Percentiles rank a stretch among this genome's conserved stretches.
These are phyloP conservation scores for Arothron firmamentum DNA, from an alignment of 2,113 vertebrate genomes.

Conservation along the genomic window DNA sequence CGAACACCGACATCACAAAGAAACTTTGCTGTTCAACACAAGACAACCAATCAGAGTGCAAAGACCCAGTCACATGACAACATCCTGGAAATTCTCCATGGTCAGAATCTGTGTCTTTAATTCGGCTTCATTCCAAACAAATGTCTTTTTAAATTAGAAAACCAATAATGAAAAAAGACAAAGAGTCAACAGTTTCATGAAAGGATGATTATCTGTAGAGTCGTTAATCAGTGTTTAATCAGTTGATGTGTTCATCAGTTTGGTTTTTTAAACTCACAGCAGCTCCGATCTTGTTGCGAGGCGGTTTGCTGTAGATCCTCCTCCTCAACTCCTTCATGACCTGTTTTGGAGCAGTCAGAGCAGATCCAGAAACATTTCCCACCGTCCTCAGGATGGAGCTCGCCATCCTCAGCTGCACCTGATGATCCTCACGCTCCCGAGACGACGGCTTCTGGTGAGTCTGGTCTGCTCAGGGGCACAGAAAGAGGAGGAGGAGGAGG, in stretches of 20 bases:
- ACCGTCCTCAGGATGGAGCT: constrained; percentile 38
- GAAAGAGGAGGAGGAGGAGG: neutral
- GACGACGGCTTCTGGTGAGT: neutral
- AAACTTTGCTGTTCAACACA: constrained; percentile 70
- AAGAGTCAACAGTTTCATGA: too few species aligned
- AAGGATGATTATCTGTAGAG: neutral
- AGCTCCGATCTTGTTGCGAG: constrained; percentile 56
- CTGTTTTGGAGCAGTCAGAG: constrained; percentile 21
- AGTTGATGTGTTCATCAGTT: neutral
- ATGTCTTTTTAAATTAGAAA: neutral
- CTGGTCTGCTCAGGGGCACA: neutral
- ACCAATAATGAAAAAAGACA: too few species aligned
- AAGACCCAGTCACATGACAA: neutral
- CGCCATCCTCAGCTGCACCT: neutral
- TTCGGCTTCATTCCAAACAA: neutral
- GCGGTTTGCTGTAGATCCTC: constrained; percentile 61
- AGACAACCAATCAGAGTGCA: neutral
- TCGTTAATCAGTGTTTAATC: too few species aligned
- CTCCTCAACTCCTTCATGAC: constrained; percentile 33
- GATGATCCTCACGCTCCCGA: neutral
- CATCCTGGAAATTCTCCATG: neutral
- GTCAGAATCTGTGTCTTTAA: neutral
- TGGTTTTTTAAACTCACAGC: constrained; percentile 44
- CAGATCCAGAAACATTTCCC: constrained; percentile 6
- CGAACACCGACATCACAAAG: constrained; percentile 73